These are phyloP conservation scores for Cebidichthys violaceus DNA, from an alignment of 2,113 vertebrate genomes.

Conservation along the genomic window DNA sequence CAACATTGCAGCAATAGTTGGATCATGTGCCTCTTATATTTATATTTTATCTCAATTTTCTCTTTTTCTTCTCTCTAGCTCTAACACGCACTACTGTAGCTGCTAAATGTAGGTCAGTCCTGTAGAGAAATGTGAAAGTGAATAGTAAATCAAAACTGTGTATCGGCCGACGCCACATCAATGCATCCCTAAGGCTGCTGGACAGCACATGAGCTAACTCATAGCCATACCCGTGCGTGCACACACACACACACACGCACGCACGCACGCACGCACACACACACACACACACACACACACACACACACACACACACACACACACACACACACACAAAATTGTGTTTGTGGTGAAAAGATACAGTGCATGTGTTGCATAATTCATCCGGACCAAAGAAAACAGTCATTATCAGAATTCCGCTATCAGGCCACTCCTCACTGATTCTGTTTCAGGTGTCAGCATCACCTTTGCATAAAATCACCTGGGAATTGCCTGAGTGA, in stretches of 20 bases:
- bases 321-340: slow-evolving; percentile 7
- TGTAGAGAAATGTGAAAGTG: slow-evolving; percentile 74
- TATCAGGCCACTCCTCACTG: not conserved
- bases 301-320: slow-evolving; percentile 6
- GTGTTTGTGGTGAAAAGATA: slow-evolving; percentile 7
- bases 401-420: slow-evolving; percentile 12
- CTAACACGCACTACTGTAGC: not conserved
- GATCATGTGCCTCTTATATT: slow-evolving; percentile 26
- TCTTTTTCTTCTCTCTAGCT: not conserved
- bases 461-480: slow-evolving; percentile 11
- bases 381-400: slow-evolving; percentile 32
- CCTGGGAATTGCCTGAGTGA: slow-evolving; percentile 12
- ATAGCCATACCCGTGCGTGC: not conserved
- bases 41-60: slow-evolving; percentile 14
- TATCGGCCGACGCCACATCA: slow-evolving; percentile 53
- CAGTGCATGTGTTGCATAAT: slow-evolving; percentile 25
- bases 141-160: slow-evolving; percentile 81
- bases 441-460: slow-evolving; percentile 19
- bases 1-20: slow-evolving; percentile 10
- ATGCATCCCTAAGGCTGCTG: slow-evolving; percentile 55
- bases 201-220: slow-evolving; percentile 26
- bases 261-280: too few species aligned
- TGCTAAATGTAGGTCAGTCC: slow-evolving; percentile 80
- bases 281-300: slow-evolving; percentile 7
- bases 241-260: not conserved